Evolutionary conservation across 2,888 invertebrate species (phyloP), one percentile per base, ranked within the genome.

Genomic region (Cheilosia urbana): DNA sequence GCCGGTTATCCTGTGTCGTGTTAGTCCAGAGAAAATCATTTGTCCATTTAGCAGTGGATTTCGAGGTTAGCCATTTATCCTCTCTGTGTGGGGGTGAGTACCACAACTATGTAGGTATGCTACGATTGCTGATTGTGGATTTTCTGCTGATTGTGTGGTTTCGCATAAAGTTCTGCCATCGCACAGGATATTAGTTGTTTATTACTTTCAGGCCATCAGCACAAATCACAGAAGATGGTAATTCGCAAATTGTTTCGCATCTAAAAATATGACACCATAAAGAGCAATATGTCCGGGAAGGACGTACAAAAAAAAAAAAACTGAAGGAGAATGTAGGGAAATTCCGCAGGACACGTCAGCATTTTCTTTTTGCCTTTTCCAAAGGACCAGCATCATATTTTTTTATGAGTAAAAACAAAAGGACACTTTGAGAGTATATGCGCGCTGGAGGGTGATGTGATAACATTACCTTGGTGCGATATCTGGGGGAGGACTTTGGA

Each of bases 21-120:
- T 77, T 51, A 68, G 85, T 81, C 81, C 76, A 72, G 30, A 85
- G 85, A 85, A 81, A 85, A 85, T 85, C 85, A 85, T 85, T 85
- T 85, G 85, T 81, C 85, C 85, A 85, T 85, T 85, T 81, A 81
- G 71, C 69, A 85, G 76, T 81, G 85, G 85, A 85, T 85, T 85
- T 76, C 49, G 71, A 49, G 47, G 69, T 62, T 81, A 47, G 72
- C 66, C 72, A 72, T 85, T 81, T 85, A 79, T 49, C 40, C 55
- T 15, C 57, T n/a, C 2, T 11, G 19, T 30, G 15, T 51, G 19
- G 30, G n/a, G 60, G 13, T 47, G 34, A 34, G n/a, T 11, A 13
- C 37, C 37, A 37, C 13, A 11, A 37, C 30, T 30, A 30, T 30
- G 1, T 13, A n/a, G n/a, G 4, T 13, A 13, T 37, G 13, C 42